Percentiles rank a stretch among this genome's conserved stretches.
These are phyloP conservation scores for Atethmia centrago DNA, from an alignment of 2,888 invertebrate species.

Conservation along the genomic window DNA sequence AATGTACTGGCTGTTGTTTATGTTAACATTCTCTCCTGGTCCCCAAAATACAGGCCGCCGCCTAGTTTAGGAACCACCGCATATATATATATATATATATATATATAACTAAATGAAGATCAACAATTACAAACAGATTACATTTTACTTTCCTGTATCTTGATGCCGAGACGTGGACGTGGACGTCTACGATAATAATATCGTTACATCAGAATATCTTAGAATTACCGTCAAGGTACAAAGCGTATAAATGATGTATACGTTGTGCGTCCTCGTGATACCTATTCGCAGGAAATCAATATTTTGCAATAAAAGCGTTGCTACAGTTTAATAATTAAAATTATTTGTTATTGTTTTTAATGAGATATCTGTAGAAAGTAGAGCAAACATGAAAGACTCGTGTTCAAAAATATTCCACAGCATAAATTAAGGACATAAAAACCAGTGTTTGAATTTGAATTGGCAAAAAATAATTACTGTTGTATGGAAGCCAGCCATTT, in stretches of 20 bases:
- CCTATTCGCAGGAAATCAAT: not conserved
- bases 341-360: not conserved
- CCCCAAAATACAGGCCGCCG: not conserved
- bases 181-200: not conserved
- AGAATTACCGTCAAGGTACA: not conserved
- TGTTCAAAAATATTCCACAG: not conserved
- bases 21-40: not conserved
- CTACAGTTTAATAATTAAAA: not conserved
- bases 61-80: not conserved
- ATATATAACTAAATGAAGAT: too few species aligned
- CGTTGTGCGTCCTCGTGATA: not conserved
- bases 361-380: not conserved
- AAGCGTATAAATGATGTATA: not conserved
- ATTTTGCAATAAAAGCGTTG: not conserved
- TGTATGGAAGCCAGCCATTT: too few species aligned
- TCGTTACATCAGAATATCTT: not conserved
- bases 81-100: too few species aligned
- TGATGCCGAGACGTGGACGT: not conserved
- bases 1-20: not conserved
- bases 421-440: not conserved
- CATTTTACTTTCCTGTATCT: not conserved
- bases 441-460: not conserved
- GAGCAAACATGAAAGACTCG: slow-evolving; percentile 11
- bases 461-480: too few species aligned
- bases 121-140: too few species aligned